Percentiles rank a stretch among this genome's conserved stretches.
These are phyloP conservation scores for Drosophila pseudotakahashii DNA, from an alignment of 2,888 invertebrate species.

Conservation along the genomic window DNA sequence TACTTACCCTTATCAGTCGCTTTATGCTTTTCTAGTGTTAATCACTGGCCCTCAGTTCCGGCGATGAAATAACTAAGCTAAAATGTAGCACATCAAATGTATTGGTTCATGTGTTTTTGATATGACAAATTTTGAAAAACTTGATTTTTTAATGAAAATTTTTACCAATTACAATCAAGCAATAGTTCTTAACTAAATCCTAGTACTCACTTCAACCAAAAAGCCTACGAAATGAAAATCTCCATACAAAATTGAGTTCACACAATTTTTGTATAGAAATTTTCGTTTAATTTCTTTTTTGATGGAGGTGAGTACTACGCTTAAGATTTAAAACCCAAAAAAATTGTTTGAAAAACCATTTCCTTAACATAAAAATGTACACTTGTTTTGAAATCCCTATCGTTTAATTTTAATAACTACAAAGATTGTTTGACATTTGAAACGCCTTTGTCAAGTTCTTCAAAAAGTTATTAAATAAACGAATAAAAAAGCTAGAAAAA, in stretches of 20 bases:
- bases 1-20: slow-evolving; percentile 3
- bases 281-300: too few species aligned
- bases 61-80: not conserved
- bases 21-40: not conserved
- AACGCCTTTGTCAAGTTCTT: not conserved
- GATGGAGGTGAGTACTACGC: too few species aligned
- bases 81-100: slow-evolving; percentile 3
- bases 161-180: too few species aligned
- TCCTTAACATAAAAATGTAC: too few species aligned
- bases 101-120: not conserved
- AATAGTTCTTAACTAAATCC: too few species aligned
- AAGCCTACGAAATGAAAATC: too few species aligned
- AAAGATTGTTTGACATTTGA: not conserved
- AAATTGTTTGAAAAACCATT: too few species aligned
- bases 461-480: not conserved
- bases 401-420: not conserved
- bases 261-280: too few species aligned
- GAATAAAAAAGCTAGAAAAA: not conserved
- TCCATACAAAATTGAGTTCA: too few species aligned
- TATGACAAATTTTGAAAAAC: not conserved
- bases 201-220: too few species aligned
- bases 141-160: too few species aligned
- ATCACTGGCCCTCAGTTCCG: not conserved
- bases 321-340: too few species aligned
- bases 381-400: not conserved